Evolutionary conservation across 2,113 vertebrate species (phyloP).

Genomic region (Willisornis vidua): DNA sequence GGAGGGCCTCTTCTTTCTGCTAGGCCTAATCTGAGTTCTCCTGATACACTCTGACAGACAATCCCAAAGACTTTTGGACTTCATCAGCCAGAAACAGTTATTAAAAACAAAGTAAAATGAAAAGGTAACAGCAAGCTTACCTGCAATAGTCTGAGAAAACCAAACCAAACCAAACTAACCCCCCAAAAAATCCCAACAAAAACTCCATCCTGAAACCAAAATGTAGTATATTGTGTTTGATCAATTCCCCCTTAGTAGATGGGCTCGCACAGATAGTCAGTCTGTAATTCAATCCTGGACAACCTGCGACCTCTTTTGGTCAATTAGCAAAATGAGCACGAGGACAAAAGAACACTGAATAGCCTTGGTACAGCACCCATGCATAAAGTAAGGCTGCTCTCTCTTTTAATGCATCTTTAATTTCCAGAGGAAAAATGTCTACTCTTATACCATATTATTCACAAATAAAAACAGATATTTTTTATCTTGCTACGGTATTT

Average conservation of each 20-base stretch:
- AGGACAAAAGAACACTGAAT: neutral
- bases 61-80: neutral
- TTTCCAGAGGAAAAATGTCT: neutral
- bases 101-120: neutral
- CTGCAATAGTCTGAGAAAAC: neutral
- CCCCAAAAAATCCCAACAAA: neutral
- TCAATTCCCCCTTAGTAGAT: neutral
- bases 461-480: neutral
- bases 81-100: neutral
- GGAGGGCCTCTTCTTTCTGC: neutral
- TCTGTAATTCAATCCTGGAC: conserved; percentile 35
- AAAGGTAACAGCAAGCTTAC: neutral
- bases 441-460: neutral
- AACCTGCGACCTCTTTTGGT: conserved; percentile 74
- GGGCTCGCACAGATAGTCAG: neutral
- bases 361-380: neutral
- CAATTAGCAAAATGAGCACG: neutral
- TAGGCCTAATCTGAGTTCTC: neutral
- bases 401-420: neutral
- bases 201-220: neutral
- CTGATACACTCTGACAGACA: neutral
- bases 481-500: neutral
- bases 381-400: neutral
- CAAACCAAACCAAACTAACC: neutral
- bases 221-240: neutral